A percentile compares a stretch with the other conserved stretches of the same genome.
These are phyloP conservation scores for Scrobipalpa costella DNA, from an alignment of 2,888 invertebrate genomes.

Conservation along the genomic window DNA sequence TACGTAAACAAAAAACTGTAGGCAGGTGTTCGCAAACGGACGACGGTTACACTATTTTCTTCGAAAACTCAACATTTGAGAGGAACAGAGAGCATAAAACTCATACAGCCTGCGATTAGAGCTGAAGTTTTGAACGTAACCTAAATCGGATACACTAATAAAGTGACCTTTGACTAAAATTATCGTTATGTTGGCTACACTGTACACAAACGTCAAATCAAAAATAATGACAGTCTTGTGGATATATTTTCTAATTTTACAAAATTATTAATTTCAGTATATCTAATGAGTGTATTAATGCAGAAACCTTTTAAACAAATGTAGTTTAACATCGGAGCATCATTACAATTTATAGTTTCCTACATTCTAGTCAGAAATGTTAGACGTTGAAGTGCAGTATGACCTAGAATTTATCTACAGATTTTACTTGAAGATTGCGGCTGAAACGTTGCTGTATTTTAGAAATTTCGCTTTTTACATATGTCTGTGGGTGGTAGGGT, in stretches of 20 bases:
- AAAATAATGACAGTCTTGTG: neutral
- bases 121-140: neutral
- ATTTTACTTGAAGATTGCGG: conserved; percentile 62
- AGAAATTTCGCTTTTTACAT: conserved; percentile 70
- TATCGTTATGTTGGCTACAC: neutral
- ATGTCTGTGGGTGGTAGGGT: conserved; percentile 79
- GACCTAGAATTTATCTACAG: conserved; percentile 58
- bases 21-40: conserved; percentile 61
- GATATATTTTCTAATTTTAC: neutral
- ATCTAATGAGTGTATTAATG: neutral
- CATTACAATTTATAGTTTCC: conserved; percentile 33
- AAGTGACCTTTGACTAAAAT: neutral
- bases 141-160: neutral
- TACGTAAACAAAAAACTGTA: conserved; percentile 59
- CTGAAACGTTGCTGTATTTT: conserved; percentile 65
- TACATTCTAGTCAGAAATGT: conserved; percentile 68
- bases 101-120: neutral
- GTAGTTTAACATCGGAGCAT: conserved; percentile 11
- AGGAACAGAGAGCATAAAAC: neutral
- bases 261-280: neutral
- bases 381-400: conserved; percentile 51
- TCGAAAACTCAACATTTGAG: neutral
- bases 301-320: neutral
- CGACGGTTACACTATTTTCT: conserved; percentile 50
- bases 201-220: neutral